Evolutionary conservation across 1,140 invertebrate species (phyloP), one percentile per base, ranked within the genome.

Genomic region (Maconellicoccus hirsutus): DNA sequence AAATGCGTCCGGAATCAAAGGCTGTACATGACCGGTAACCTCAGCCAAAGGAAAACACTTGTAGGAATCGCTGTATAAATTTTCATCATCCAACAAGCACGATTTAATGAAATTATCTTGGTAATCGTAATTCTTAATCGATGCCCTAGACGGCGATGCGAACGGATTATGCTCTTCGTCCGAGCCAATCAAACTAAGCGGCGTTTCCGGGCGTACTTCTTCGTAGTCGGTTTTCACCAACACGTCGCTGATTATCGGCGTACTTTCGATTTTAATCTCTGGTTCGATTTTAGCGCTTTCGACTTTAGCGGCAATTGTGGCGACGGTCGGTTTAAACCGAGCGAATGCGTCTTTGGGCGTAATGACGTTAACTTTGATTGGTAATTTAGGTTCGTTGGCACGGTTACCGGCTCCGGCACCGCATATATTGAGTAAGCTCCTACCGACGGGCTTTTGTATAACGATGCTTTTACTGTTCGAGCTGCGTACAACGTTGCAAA

Each of bases 401-500:
- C 29, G n/a, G 42, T 14, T 14, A 52, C 42, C 42, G 29, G 29
- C 3, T 3, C 12, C 12, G n/a, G 29, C 3, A 12, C 12, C 12
- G n/a, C 16, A 52, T 52, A 52, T 16, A 52, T 16, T 25, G 14
- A 66, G 61, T 8, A 25, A 23, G 25, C 61, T 23, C 2, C 25
- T 22, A 8, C 21, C 25, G 21, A 16, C 61, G 3, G 61, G 19
- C 21, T 66, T 66, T 8, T 66, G 61, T 26, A 66, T 25, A 19
- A 66, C 10, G 61, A 66, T 25, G 19, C 61, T 19, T 16, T 66
- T 66, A 8, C 22, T 26, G 22, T 52, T 52, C 6, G 61, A 26
- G 61, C 25, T 66, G 22, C 61, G 61, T 12, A 66, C 61, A 2
- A 66, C 61, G 61, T 66, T 66, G 21, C 61, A 66, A 8, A 66